phyloP scores from a whole-genome alignment of 1,140 invertebrate genomes.

The Anadara kagoshimensis region DNA sequence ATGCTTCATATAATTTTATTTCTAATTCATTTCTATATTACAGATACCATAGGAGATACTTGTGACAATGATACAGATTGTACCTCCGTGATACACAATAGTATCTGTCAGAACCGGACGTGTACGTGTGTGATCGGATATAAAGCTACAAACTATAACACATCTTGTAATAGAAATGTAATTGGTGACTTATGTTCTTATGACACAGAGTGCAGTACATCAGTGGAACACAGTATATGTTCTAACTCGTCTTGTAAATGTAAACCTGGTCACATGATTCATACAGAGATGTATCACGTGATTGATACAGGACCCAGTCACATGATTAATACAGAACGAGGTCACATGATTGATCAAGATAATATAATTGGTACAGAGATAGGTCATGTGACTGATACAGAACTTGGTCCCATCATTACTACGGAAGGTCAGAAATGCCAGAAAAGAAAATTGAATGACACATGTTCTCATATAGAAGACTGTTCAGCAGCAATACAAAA shows the following conservation, averaged over 20 bases:
- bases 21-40: no score
- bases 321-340: no score
- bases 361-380: background rate
- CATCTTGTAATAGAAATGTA: background rate
- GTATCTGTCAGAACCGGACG: background rate
- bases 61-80: conserved; percentile 3
- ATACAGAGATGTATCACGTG: background rate
- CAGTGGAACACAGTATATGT: no score
- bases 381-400: background rate
- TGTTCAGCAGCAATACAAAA: background rate
- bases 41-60: background rate
- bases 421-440: background rate
- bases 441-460: background rate
- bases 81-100: background rate
- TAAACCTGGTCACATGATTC: background rate
- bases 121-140: background rate
- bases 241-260: background rate
- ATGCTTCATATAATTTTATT: no score
- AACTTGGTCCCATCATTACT: background rate
- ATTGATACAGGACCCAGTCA: no score
- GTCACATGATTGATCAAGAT: background rate
- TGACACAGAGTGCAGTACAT: conserved; percentile 7
- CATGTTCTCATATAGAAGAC: background rate
- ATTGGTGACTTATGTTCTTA: background rate
- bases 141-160: background rate